These are phyloP conservation scores for Ptyas mucosa DNA, from an alignment of 2,113 vertebrate species.

Conservation along the genomic window DNA sequence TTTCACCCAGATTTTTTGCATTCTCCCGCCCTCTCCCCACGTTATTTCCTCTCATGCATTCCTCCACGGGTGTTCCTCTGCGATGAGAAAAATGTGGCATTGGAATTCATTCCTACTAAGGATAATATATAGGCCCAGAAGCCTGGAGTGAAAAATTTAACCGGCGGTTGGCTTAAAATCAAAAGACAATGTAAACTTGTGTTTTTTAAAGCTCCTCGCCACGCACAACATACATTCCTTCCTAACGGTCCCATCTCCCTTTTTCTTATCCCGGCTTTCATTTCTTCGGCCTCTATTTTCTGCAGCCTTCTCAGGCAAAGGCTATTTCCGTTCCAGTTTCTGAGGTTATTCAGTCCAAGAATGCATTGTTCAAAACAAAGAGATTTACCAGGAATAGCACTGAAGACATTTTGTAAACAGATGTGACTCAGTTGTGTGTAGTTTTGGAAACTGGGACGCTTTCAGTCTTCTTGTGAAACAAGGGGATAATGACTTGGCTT, in stretches of 20 bases:
- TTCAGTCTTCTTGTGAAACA: background rate
- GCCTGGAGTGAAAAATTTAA: background rate
- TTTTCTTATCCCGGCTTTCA: background rate
- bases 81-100: background rate
- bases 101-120: background rate
- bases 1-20: background rate
- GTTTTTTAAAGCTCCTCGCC: background rate
- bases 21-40: background rate
- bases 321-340: background rate
- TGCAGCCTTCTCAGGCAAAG: background rate
- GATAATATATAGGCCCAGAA: background rate
- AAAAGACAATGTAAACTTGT: background rate
- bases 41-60: background rate
- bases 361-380: background rate
- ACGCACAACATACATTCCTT: background rate
- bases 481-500: background rate
- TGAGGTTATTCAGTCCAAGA: background rate
- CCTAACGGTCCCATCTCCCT: background rate
- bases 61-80: background rate
- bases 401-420: background rate
- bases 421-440: background rate
- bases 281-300: background rate
- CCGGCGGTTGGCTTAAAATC: background rate
- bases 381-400: background rate
- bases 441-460: background rate